Evolutionary conservation across 1,140 invertebrate species (phyloP).

Genomic region (Diprion similis): DNA sequence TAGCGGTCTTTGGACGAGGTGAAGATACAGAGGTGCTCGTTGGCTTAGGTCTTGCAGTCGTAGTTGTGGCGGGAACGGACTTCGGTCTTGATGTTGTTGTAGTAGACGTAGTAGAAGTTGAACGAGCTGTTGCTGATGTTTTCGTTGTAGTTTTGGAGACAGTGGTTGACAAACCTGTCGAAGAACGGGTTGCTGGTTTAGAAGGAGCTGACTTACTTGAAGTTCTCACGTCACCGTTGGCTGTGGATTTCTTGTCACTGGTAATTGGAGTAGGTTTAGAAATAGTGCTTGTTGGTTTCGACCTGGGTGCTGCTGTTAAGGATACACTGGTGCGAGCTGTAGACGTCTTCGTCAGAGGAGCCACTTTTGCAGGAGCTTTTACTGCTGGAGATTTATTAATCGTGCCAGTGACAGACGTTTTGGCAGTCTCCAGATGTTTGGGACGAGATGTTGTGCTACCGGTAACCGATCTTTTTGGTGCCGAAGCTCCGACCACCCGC

Average conservation of each 20-base stretch:
- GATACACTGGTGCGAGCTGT: conserved; percentile 10
- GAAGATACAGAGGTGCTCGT: conserved; percentile 21
- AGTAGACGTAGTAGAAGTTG: conserved; percentile 1
- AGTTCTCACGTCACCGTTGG: conserved; percentile 63
- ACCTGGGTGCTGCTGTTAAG: conserved; percentile 43
- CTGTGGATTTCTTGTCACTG: conserved; percentile 57
- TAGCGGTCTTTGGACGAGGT: conserved; percentile 46
- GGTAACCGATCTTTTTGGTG: conserved; percentile 40
- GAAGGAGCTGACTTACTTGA: conserved; percentile 32
- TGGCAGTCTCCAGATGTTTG: conserved; percentile 25
- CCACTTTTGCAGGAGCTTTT: conserved; percentile 33
- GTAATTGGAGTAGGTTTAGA: conserved; percentile 19
- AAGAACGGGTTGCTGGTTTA: conserved; percentile 31
- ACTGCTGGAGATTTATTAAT: conserved; percentile 28
- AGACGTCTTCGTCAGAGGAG: conserved; percentile 25
- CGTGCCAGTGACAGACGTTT: conserved; percentile 25
- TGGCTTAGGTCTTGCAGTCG: background rate
- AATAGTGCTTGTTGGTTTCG: conserved; percentile 29
- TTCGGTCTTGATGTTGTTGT: conserved; percentile 32
- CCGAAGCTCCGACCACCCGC: conserved; percentile 29
- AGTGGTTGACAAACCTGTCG: conserved; percentile 21
- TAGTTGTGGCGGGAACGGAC: conserved; percentile 15
- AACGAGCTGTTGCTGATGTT: conserved; percentile 18
- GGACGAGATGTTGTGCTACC: conserved; percentile 26
- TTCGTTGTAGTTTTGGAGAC: conserved; percentile 41